Conservation (phyloP, 2,888 invertebrate genomes). For the Leucozona laternaria region DNA sequence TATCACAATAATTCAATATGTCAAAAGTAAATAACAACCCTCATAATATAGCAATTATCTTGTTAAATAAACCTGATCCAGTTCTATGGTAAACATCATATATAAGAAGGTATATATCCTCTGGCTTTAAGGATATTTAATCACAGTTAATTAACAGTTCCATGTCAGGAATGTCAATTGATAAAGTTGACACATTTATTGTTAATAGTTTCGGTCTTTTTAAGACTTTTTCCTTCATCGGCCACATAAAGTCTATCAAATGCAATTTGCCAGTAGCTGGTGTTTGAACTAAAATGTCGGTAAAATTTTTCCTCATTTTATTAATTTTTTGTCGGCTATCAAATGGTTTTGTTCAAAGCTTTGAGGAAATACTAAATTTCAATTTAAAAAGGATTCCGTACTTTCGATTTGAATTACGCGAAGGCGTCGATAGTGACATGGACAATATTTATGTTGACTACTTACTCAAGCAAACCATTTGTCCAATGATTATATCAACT, state of each 20-base stretch:
- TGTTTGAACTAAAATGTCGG: slow-evolving; percentile 34
- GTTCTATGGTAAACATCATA: slow-evolving; percentile 10
- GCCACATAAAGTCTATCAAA: not conserved
- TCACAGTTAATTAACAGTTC: slow-evolving; percentile 50
- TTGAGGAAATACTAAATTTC: slow-evolving; percentile 2
- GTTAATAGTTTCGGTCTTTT: not conserved
- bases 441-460: slow-evolving; percentile 57
- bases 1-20: slow-evolving; percentile 21
- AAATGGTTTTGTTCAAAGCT: not conserved
- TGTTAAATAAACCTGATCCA: slow-evolving; percentile 50
- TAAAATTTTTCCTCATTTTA: slow-evolving; percentile 5
- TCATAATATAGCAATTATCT: slow-evolving; percentile 29
- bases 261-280: not conserved
- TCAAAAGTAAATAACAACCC: slow-evolving; percentile 15
- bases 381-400: slow-evolving; percentile 22
- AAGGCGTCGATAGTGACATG: slow-evolving; percentile 42
- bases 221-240: not conserved
- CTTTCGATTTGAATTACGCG: slow-evolving; percentile 44
- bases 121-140: slow-evolving; percentile 23
- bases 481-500: slow-evolving; percentile 57
- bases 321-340: not conserved
- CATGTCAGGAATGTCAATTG: slow-evolving; percentile 26
- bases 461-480: slow-evolving; percentile 41
- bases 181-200: slow-evolving; percentile 20
- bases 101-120: too few species aligned